Evolutionary conservation across 2,797 vertebrate genomes (phyloP).

Genomic region (Sciurus vulgaris): DNA sequence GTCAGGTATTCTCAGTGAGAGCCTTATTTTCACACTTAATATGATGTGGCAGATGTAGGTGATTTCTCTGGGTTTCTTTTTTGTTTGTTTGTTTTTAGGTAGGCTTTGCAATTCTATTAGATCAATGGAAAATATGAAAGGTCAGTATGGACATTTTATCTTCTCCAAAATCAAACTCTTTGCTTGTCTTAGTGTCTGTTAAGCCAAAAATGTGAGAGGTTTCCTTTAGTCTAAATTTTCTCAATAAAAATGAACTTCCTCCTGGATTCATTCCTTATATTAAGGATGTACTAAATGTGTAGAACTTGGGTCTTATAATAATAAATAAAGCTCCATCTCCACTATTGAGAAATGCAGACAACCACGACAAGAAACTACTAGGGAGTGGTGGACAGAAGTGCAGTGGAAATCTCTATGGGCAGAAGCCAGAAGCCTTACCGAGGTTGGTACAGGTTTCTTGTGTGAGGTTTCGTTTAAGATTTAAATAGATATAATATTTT

Average conservation of each 20-base stretch:
- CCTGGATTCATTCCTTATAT: not conserved
- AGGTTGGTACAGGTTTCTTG: not conserved
- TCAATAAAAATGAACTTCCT: constrained; percentile 7
- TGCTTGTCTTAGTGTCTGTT: not conserved
- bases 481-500: not conserved
- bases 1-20: not conserved
- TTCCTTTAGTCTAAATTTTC: constrained; percentile 36
- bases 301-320: not conserved
- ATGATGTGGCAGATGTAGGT: not conserved
- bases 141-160: not conserved
- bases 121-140: not conserved
- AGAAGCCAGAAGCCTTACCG: not conserved
- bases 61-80: not conserved
- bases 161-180: not conserved
- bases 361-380: not conserved
- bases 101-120: not conserved
- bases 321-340: not conserved
- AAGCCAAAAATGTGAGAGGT: not conserved
- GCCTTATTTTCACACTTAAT: not conserved
- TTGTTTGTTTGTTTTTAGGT: not conserved
- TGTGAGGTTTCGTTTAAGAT: not conserved
- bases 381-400: not conserved
- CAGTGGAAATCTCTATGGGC: not conserved
- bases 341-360: not conserved
- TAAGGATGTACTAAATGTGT: not conserved